Base-by-base conservation (phyloP, 2,113 vertebrate genomes). In the Morone saxatilis region DNA sequence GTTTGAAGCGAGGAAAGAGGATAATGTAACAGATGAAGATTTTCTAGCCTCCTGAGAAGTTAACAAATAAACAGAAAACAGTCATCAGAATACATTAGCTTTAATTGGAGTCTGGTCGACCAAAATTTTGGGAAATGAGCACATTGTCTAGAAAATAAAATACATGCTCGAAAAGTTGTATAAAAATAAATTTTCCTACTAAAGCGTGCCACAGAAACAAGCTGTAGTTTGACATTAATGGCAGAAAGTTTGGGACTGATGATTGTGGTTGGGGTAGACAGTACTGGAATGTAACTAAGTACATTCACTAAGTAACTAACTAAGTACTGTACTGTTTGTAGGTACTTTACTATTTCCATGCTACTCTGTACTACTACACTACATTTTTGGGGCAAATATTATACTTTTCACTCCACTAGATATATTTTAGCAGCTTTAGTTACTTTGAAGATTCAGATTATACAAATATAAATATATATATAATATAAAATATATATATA, bases 31-130 rank as follows among this genome's bases (percentile, higher is more conserved):
- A 78, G 75, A 80, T 68, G 72, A 80, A 72, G 59, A 47, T 78
- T 57, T 53, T 57, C 77, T 51, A 40, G 9, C 83, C 51, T 71
- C 51, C 77, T 56, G 74, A 86, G 69, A 69, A 72, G 69, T 70
- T 71, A 76, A 75, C 71, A 80, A 76, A 84, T 66, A 86, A 84
- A 80, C 78, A 73, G 68, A 79, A 85, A 83, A 83, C 56, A 68
- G 41, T 59, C 25, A 78, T 76, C 69, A 66, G 83, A 88, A 70
- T 67, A 73, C 51, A 78, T 86, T 77, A 62, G 54, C 53, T 80
- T 78, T 80, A 86, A 90, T 63, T 85, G 71, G 69, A 76, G 50
- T 77, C 62, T 61, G 66, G 45, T 78, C 50, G 4, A 14, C 40
- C 12, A 4, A 60, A 50, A 56, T 76, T 41, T 78, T 57, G 25